These are phyloP conservation scores for Macroteleia sp. DNA, from an alignment of 2,888 invertebrate genomes.

Conservation along the genomic window DNA sequence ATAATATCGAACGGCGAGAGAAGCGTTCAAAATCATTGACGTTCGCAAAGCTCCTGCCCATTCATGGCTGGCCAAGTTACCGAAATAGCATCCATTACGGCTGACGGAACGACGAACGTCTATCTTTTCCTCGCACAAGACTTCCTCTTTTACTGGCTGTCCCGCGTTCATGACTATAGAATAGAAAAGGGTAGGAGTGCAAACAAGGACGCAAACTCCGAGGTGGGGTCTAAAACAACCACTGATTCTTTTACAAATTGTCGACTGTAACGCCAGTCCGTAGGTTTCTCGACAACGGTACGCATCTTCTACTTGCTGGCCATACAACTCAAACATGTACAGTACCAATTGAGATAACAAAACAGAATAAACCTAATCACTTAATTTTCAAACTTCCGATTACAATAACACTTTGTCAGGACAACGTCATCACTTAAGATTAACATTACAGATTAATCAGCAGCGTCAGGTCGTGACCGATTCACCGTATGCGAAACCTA, in stretches of 20 bases:
- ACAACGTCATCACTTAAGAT: conserved; percentile 11
- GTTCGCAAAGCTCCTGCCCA: conserved; percentile 81
- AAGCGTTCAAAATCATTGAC: conserved; percentile 76
- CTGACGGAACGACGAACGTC: background rate
- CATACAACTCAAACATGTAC: background rate
- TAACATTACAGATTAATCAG: conserved; percentile 86
- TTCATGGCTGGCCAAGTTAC: conserved; percentile 83
- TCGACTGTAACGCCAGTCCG: conserved; percentile 72
- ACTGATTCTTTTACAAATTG: conserved; percentile 73
- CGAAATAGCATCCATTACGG: conserved; percentile 81
- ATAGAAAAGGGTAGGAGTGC: conserved; percentile 59
- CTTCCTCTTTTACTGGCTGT: conserved; percentile 52
- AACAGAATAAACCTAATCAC: background rate
- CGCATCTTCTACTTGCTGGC: conserved; percentile 64
- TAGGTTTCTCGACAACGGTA: conserved; percentile 74
- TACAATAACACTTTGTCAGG: background rate
- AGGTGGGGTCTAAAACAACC: conserved; percentile 73
- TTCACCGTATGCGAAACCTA: conserved; percentile 88
- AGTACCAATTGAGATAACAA: background rate
- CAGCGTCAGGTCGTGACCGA: conserved; percentile 88
- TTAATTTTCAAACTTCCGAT: background rate
- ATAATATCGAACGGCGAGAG: conserved; percentile 18
- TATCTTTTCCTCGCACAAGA: conserved; percentile 30
- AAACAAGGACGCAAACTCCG: conserved; percentile 64
- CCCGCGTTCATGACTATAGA: conserved; percentile 50